A percentile compares a stretch with the other conserved stretches of the same genome.
Evolutionary conservation across 2,888 invertebrate species (phyloP).

Genomic region (Agrypnus murinus): DNA sequence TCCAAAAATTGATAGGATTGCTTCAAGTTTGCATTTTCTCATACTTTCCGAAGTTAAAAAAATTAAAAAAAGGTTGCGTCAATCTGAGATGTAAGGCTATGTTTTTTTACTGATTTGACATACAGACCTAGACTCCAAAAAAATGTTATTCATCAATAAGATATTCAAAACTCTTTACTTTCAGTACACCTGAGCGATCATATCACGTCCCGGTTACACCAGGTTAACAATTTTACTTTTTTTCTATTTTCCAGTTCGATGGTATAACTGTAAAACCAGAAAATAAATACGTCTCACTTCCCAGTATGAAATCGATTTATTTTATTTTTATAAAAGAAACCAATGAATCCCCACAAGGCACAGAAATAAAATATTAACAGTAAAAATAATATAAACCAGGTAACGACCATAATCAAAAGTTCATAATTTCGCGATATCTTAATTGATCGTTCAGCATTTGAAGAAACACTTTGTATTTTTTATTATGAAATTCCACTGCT

Average conservation of each 20-base stretch:
- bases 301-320: not conserved
- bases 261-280: constrained; percentile 17
- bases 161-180: constrained; percentile 22
- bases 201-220: constrained; percentile 28
- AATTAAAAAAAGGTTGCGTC: too few species aligned
- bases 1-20: too few species aligned
- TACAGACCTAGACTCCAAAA: too few species aligned
- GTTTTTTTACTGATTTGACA: too few species aligned
- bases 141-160: too few species aligned
- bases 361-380: too few species aligned
- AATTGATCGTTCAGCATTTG: constrained; percentile 88
- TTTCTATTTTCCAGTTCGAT: constrained; percentile 11
- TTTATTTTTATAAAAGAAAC: too few species aligned
- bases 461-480: constrained; percentile 88
- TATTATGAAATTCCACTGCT: constrained; percentile 82
- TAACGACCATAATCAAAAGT: constrained; percentile 42
- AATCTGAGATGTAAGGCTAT: too few species aligned
- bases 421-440: constrained; percentile 82
- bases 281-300: not conserved
- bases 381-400: too few species aligned
- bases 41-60: too few species aligned
- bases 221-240: constrained; percentile 32
- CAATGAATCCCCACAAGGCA: too few species aligned
- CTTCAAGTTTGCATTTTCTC: too few species aligned
- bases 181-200: constrained; percentile 8